Evolutionary conservation across 2,888 invertebrate species (phyloP), one percentile per base, ranked within the genome.

Genomic region (Blastobasis lacticolella): DNA sequence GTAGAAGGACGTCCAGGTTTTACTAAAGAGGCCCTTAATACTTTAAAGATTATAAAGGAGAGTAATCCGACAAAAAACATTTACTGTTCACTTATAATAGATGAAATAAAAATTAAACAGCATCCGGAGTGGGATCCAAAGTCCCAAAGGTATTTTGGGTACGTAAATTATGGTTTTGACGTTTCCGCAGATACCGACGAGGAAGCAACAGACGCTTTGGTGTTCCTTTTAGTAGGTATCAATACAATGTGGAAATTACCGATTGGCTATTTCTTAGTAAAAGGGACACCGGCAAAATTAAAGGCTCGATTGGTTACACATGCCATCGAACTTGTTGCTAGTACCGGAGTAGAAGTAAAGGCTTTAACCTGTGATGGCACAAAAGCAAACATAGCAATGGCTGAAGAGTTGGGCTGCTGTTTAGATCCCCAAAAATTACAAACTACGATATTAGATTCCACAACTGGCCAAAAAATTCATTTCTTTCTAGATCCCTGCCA

Each of bases 361-460:
- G 54, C 61, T 1, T 5, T 63, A n/a, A 65, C 65, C 3, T 63
- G 57, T 49, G 61, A 65, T 48, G 63, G 60, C 0, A 58, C 57
- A 42, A 50, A 57, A 8, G 53, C 57, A 2, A 62, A 62, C 51
- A 9, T 56, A 38, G 8, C 56, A 0, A 63, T 64, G 61, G 55
- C 57, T 1, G 57, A 55, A 36, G 10, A 48, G 37, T 46, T 62
- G 7, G 62, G 60, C 4, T 62, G 63, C 45, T 40, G 9, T 8
- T 45, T 58, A 7, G 23, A 50, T 6, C 41, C 10, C 1, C 10
- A 48, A 10, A 50, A 50, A 6, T 8, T 56, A 10, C 50, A 54
- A 47, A 50, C 51, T 1, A 5, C 4, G 9, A 53, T 56, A 49
- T 48, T 46, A 42, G 41, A 51, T 23, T 45, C 48, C 1, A 10